These are phyloP conservation scores for Cyphomyrmex costatus DNA, from an alignment of 1,140 invertebrate genomes.

Conservation along the genomic window DNA sequence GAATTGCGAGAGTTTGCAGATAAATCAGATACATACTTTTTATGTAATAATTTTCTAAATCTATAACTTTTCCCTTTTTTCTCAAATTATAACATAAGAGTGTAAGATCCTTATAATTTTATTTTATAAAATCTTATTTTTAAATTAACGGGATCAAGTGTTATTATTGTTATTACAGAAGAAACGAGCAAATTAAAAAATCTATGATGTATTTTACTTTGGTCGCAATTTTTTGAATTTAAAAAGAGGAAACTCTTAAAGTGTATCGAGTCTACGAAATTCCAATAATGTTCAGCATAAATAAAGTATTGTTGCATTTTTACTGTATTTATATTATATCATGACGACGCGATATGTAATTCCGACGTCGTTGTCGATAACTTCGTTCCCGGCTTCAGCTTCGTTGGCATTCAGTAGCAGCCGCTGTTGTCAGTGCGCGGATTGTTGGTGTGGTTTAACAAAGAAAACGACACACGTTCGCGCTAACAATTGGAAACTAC, in stretches of 20 bases:
- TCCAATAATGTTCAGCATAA: background rate
- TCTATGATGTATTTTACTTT: background rate
- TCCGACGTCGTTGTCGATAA: conserved; percentile 34
- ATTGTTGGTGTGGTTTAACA: conserved; percentile 39
- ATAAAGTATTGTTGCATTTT: conserved; percentile 6
- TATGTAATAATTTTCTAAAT: conserved; percentile 24
- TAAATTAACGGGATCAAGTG: background rate
- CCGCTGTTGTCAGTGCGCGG: conserved; percentile 36
- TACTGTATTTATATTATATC: background rate
- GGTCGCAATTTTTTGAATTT: background rate
- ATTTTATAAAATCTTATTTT: background rate
- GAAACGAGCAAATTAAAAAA: background rate
- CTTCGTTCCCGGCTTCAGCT: conserved; percentile 31
- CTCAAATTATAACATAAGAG: background rate
- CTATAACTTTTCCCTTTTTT: background rate
- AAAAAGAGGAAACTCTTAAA: background rate
- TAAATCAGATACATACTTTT: conserved; percentile 6
- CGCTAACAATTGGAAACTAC: conserved; percentile 53
- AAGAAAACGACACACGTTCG: conserved; percentile 44
- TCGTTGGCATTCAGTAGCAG: conserved; percentile 48
- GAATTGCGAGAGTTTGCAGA: conserved; percentile 7
- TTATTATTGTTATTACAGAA: background rate
- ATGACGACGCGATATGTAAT: background rate
- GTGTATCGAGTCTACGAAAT: background rate
- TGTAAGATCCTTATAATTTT: background rate